Percentiles rank a stretch among this genome's conserved stretches.
Conservation (phyloP, 2,888 invertebrate species). For the Dichetophora obliterata region DNA sequence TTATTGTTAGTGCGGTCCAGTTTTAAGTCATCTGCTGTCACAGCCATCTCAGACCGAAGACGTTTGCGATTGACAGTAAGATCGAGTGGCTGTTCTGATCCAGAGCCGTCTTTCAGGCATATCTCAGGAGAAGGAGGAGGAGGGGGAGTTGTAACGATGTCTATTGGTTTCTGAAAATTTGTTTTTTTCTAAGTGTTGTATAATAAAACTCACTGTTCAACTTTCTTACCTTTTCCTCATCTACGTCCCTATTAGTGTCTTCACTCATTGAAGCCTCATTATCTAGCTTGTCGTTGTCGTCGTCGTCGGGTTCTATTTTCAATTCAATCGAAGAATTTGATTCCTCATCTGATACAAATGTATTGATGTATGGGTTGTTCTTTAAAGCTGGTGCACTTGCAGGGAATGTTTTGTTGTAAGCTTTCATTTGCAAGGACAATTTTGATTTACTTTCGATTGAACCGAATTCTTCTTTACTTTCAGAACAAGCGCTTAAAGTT, state of each 20-base stretch:
- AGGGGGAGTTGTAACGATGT: constrained; percentile 64
- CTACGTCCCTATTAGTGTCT: constrained; percentile 49
- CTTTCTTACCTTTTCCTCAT: constrained; percentile 65
- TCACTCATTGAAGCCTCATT: constrained; percentile 50
- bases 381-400: constrained; percentile 33
- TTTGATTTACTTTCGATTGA: constrained; percentile 19
- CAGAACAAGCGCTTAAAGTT: neutral
- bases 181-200: neutral
- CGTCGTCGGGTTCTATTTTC: constrained; percentile 49
- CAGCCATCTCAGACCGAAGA: constrained; percentile 56
- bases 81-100: constrained; percentile 80
- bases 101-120: constrained; percentile 42
- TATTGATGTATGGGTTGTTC: constrained; percentile 30
- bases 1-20: constrained; percentile 47
- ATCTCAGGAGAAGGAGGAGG: constrained; percentile 53
- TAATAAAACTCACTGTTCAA: neutral
- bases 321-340: constrained; percentile 47
- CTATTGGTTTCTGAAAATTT: constrained; percentile 63
- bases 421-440: constrained; percentile 21
- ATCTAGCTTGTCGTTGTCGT: constrained; percentile 35
- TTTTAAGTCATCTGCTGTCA: constrained; percentile 14
- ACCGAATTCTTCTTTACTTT: constrained; percentile 16
- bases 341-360: constrained; percentile 50
- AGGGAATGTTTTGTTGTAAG: constrained; percentile 22
- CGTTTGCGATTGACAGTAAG: constrained; percentile 76